Evolutionary conservation across 2,113 vertebrate genomes (phyloP).

Genomic region (Theristicus caerulescens): DNA sequence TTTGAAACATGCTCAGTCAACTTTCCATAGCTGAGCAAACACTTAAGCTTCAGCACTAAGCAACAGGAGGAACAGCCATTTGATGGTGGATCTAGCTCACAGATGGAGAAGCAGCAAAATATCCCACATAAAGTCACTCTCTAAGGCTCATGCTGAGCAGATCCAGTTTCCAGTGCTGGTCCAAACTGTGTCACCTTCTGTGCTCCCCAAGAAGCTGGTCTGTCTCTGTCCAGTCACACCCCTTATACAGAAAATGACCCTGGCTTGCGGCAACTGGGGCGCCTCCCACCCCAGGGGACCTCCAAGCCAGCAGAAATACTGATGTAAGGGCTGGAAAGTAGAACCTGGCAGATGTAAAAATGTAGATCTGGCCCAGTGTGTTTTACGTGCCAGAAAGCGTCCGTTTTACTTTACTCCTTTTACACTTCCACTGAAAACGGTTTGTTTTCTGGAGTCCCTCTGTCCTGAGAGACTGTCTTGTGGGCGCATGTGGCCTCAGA

Average conservation of each 20-base stretch:
- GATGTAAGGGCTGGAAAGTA: background rate
- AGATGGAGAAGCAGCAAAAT: background rate
- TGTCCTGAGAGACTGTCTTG: background rate
- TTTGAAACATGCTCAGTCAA: background rate
- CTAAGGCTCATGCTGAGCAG: background rate
- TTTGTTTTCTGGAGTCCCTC: background rate
- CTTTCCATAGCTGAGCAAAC: background rate
- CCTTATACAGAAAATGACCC: background rate
- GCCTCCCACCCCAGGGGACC: background rate
- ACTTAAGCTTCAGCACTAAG: background rate
- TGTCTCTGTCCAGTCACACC: background rate
- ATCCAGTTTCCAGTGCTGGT: background rate
- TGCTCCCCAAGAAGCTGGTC: background rate
- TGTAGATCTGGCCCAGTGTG: background rate
- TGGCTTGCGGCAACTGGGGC: background rate
- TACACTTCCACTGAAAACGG: background rate
- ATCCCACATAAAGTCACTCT: accelerated
- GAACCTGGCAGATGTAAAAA: background rate
- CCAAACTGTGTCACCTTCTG: background rate
- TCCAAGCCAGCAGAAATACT: background rate
- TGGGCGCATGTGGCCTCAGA: background rate
- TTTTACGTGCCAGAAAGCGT: background rate
- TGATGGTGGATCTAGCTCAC: background rate
- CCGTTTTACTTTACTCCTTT: background rate
- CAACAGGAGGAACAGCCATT: background rate